Evolutionary conservation across 2,113 vertebrate genomes (phyloP).

Genomic region (Athene cunicularia): DNA sequence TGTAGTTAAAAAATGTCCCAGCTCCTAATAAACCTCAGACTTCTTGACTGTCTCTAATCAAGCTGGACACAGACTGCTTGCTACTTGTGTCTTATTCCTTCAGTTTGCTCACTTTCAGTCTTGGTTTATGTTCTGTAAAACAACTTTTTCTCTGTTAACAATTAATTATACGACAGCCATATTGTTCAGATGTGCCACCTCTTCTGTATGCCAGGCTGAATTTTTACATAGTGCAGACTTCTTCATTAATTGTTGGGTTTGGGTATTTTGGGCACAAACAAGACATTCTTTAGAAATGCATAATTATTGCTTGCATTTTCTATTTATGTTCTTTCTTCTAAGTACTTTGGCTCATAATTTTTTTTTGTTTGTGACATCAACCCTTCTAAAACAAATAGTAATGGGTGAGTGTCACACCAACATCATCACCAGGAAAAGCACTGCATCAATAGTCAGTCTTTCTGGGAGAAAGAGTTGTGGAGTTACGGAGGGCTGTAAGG

Average conservation of each 20-base stretch:
- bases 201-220: neutral
- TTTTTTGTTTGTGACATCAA: neutral
- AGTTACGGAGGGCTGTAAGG: neutral
- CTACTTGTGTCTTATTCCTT: neutral
- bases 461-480: rapidly evolving
- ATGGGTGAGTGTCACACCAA: rapidly evolving
- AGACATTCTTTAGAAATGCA: neutral
- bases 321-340: neutral
- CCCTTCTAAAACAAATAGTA: neutral
- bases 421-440: neutral
- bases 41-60: rapidly evolving
- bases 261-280: neutral
- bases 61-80: neutral
- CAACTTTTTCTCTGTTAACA: neutral
- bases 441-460: rapidly evolving
- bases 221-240: neutral
- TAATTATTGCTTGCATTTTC: neutral
- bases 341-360: rapidly evolving
- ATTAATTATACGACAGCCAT: neutral
- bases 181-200: rapidly evolving
- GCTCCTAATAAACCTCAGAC: neutral
- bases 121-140: rapidly evolving
- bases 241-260: neutral
- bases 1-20: rapidly evolving
- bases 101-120: neutral